Evolutionary conservation across 2,888 invertebrate genomes (phyloP), one percentile per base, ranked within the genome.

Genomic region (Agriotes lineatus): DNA sequence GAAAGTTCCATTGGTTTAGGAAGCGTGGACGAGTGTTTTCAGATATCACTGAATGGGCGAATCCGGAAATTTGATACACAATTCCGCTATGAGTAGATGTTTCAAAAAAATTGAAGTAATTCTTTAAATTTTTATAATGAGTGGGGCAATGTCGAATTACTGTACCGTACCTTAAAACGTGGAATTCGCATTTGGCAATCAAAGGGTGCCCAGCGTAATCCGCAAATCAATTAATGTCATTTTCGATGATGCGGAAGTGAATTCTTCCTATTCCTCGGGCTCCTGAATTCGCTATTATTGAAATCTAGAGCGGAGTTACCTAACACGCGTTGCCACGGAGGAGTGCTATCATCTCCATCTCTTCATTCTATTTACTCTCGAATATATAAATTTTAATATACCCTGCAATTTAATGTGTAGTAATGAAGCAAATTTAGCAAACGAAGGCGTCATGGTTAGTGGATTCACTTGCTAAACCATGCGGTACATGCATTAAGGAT

Each of bases 341-440:
- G 10, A 50, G 12, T 30, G 25, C 52, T 65, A 57, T 37, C 42
- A 22, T 64, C 54, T 35, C 42, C 58, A 65, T 65, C 65, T 65
- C 57, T 65, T 50, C 58, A 58, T 58, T 58, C 65, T 65, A 65
- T 57, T 65, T 65, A 65, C 45, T 65, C 58, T 58, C 35, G 66
- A 59, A 66, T 66, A 66, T 54, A 66, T 66, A 60, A 52, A 59
- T 66, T 59, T 66, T 66, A 66, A 66, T 60, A 42, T 52, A 44
- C 42, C 59, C 59, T 42, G 52, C 44, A 60, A 66, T 66, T 60
- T 59, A 18, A 45, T 60, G 48, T 60, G 54, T 30, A 44, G 25
- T 66, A 66, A 60, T 44, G 50, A 66, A 60, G 66, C 35, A 66
- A 66, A 66, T 66, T 66, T 60, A 66, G 52, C 66, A 66, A 60